A percentile compares a stretch with the other conserved stretches of the same genome.
phyloP scores from a whole-genome alignment of 2,797 vertebrate species.

The Enteromius radiatus region DNA sequence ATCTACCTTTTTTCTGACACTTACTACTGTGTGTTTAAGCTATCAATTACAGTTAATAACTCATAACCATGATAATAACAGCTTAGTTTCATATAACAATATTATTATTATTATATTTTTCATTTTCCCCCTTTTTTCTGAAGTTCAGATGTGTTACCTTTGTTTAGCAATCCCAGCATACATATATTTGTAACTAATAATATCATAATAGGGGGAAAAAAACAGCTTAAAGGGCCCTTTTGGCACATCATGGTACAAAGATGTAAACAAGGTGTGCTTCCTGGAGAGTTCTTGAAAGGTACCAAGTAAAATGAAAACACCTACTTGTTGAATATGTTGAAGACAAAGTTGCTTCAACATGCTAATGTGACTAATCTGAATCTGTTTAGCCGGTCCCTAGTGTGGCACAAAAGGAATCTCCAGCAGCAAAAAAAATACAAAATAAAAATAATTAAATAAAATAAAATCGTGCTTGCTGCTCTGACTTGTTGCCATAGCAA shows the following conservation, averaged over 20 bases:
- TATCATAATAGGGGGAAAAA: neutral
- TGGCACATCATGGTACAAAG: constrained; percentile 3
- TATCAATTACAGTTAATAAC: no score
- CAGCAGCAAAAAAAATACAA: neutral
- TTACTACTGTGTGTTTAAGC: no score
- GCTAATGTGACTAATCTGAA: constrained; percentile 25
- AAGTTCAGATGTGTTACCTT: neutral
- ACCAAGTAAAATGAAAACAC: constrained; percentile 6
- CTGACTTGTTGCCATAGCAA: constrained; percentile 60
- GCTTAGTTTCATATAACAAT: neutral
- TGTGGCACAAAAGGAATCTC: constrained; percentile 26
- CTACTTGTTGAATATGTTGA: constrained; percentile 29
- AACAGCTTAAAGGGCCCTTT: neutral
- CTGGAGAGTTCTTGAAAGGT: constrained; percentile 15
- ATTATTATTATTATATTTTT: no score
- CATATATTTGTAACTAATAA: neutral
- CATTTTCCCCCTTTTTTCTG: no score
- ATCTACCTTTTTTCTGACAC: neutral
- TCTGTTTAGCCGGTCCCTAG: constrained; percentile 29
- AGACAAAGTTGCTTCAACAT: constrained; percentile 14
- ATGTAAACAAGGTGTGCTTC: constrained; percentile 6
- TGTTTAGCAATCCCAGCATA: neutral
- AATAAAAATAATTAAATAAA: neutral
- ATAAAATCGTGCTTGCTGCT: constrained; percentile 18
- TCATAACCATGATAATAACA: no score